A percentile compares a stretch with the other conserved stretches of the same genome.
These are phyloP conservation scores for Folsomia candida DNA, from an alignment of 2,888 invertebrate species.

Conservation along the genomic window DNA sequence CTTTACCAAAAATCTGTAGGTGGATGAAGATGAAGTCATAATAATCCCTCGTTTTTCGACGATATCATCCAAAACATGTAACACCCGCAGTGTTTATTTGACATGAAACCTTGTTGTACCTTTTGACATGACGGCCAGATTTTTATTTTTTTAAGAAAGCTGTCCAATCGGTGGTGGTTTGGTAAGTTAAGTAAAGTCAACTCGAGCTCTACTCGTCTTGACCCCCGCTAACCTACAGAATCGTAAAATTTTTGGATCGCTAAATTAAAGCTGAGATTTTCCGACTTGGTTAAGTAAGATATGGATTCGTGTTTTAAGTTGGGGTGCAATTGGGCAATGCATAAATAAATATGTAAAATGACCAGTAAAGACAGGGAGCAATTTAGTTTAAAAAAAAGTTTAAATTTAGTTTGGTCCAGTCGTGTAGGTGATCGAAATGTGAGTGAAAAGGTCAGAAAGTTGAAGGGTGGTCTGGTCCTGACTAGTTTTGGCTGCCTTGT, in stretches of 20 bases:
- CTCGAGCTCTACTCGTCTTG: not conserved
- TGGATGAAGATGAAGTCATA: not conserved
- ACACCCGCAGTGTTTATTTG: not conserved
- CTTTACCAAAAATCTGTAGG: not conserved
- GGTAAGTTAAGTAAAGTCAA: too few relatives aligned
- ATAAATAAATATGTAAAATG: too few relatives aligned
- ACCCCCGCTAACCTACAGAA: not conserved
- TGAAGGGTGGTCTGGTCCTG: not conserved
- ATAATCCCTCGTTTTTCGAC: not conserved
- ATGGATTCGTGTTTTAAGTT: too few relatives aligned
- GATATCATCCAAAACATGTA: not conserved
- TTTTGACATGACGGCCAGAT: too few relatives aligned
- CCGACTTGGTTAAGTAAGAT: too few relatives aligned
- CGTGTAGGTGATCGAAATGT: too few relatives aligned
- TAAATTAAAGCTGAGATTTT: not conserved
- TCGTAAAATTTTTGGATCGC: not conserved
- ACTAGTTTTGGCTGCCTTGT: not conserved
- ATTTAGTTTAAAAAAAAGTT: too few relatives aligned
- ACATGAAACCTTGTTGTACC: not conserved
- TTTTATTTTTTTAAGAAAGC: not conserved
- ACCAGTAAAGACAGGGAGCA: too few relatives aligned
- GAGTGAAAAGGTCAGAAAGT: not conserved
- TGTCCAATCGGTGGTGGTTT: too few relatives aligned
- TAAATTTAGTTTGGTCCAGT: too few relatives aligned
- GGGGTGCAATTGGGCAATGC: too few relatives aligned